Base-by-base conservation (phyloP, 2,113 vertebrate genomes). In the Orycteropus afer region DNA sequence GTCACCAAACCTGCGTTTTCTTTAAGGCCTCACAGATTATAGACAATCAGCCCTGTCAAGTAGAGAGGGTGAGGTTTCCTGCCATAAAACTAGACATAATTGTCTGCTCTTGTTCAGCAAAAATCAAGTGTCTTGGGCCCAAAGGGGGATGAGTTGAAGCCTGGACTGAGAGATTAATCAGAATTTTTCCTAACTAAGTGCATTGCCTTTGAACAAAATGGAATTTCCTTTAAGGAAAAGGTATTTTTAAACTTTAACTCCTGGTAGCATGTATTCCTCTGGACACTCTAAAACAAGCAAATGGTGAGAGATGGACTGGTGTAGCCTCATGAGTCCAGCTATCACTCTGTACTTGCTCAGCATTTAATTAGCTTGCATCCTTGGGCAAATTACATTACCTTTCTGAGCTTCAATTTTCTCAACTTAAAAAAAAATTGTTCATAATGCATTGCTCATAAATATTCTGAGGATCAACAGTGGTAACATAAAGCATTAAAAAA, bases 11-110 rank as follows among this genome's bases (percentile, higher is more conserved):
- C n/a, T 18, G 22, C 42, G 55, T 37, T 47, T 71, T 96, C 59
- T 76, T 86, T 5, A 1, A 37, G 83, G 95, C 96, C 95, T 97
- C 87, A 88, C 93, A 93, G 98, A 98, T 97, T 95, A 96, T 4
- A 84, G 94, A 65, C 86, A 97, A 97, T 96, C 73, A 89, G 87
- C 83, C 86, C 32, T 73, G 85, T 94, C 94, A 93, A 65, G 63
- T 90, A 94, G 89, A 88, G 95, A 97, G 89, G 93, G 77, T 47
- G 61, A 76, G 92, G 90, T 92, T 96, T 97, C 86, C 91, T 94
- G 79, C 57, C 83, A 76, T 84, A 91, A 59, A 97, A 94, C 22
- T 49, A 94, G 90, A 80, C 93, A 40, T 37, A 87, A 94, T 76
- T 71, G 22, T 81, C 74, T 91, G 79, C 65, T 93, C 93, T 95